Base-by-base conservation (phyloP, 2,113 vertebrate genomes). In the Brachyhypopomus occidentalis region DNA sequence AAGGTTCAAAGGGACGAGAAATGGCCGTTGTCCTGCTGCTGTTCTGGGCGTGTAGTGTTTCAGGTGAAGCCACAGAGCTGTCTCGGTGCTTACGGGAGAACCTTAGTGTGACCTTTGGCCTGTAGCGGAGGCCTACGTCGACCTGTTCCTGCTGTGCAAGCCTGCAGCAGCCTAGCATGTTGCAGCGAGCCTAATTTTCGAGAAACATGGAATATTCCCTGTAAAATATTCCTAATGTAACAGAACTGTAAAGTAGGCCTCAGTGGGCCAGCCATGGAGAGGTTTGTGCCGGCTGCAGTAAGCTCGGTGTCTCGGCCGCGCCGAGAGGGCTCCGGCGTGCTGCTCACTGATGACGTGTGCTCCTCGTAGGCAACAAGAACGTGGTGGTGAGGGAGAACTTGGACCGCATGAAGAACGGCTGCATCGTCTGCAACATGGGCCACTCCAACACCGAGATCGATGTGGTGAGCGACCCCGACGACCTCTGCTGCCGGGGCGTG, bases 361-460 rank as follows among this genome's bases (percentile, higher is more conserved):
- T 30, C 70, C 64, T 38, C 69, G 52, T 89, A 99, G 97, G 97
- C 66, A 99, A 99, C 86, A 99, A 99, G 93, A 99, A 99, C 3
- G 97, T 99, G 85, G 97, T 99, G 88, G 95, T 96, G 86, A 92
- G 97, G 88, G 97, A 99, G 16, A 95, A 98, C 72, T 92, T 99
- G 63, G 97, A 99, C 84, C 92, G 98, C 30, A 98, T 99, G 98
- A 98, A 98, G 93, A 99, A 98, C 78, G 94, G 98, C 86, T 98
- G 97, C 88, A 99, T 99, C 0, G 97, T 99, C 48, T 99, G 98
- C 90, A 99, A 99, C 92, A 99, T 99, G 98, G 98, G 98, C 0
- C 98, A 99, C 94, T 99, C 98, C 88, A 99, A 99, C 93, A 99
- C 98, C 0, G 98, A 99, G 92, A 99, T 99, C 5, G 98, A 99